phyloP scores from a whole-genome alignment of 2,113 vertebrate species.

The Hyperopisus bebe region DNA sequence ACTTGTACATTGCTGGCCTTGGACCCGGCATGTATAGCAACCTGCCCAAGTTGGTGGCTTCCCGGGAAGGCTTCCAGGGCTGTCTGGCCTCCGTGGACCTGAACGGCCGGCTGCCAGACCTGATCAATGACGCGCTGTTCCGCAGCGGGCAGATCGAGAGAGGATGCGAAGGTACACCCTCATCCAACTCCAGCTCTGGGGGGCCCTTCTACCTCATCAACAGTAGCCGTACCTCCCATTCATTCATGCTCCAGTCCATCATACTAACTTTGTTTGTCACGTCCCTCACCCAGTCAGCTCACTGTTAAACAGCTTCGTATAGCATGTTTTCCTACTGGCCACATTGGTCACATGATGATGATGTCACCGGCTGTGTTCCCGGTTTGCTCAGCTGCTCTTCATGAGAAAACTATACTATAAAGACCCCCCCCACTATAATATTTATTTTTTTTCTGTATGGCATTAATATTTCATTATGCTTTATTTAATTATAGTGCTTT shows the following conservation, averaged over 20 bases:
- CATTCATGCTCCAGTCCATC: conserved; percentile 34
- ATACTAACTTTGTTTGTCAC: conserved; percentile 45
- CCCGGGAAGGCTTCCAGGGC: conserved; percentile 93
- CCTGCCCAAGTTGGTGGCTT: conserved; percentile 91
- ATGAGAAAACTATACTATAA: neutral
- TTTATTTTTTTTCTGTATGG: neutral
- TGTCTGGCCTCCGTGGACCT: conserved; percentile 94
- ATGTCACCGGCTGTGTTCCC: conserved; percentile 25
- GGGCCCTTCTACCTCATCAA: conserved; percentile 61
- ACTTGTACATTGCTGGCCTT: conserved; percentile 92
- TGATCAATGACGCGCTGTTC: conserved; percentile 86
- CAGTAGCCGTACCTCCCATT: conserved; percentile 47
- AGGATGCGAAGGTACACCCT: conserved; percentile 92
- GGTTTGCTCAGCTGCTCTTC: neutral
- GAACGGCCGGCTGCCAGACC: conserved; percentile 91
- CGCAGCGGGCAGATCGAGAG: conserved; percentile 96
- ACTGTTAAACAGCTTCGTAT: conserved; percentile 28
- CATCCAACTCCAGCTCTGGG: conserved; percentile 46
- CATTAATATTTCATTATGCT: neutral
- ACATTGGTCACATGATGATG: conserved; percentile 45
- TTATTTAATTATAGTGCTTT: neutral
- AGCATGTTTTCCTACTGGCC: conserved; percentile 41
- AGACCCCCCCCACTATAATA: neutral
- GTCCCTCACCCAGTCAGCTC: conserved; percentile 31
- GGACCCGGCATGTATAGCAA: conserved; percentile 89